Conservation (phyloP, 2,888 invertebrate genomes). For the Saturnia japonica region DNA sequence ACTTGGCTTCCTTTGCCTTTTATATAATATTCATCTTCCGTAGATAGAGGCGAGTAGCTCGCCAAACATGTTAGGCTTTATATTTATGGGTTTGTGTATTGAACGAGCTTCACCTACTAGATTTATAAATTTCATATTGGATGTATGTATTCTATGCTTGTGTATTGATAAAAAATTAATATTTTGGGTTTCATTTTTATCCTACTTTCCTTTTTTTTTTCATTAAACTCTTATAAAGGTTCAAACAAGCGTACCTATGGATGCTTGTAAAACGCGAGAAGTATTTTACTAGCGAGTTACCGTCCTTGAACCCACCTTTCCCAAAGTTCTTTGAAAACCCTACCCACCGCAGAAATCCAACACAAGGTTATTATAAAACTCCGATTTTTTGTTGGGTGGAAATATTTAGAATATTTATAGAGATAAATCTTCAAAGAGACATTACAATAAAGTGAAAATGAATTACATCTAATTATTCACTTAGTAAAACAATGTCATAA, state of each 20-base stretch:
- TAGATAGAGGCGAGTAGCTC: slow-evolving; percentile 55
- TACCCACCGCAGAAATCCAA: no score
- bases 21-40: slow-evolving; percentile 63
- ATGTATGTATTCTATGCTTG: not conserved
- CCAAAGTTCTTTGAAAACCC: no score
- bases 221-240: no score
- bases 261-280: no score
- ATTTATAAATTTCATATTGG: slow-evolving; percentile 16
- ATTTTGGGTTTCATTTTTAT: not conserved
- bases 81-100: slow-evolving; percentile 57
- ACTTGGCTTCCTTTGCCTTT: slow-evolving; percentile 62
- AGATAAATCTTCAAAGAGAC: no score
- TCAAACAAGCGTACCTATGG: no score
- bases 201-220: not conserved
- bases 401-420: no score
- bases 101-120: slow-evolving; percentile 24
- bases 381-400: no score
- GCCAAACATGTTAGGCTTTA: slow-evolving; percentile 64
- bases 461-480: not conserved
- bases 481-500: not conserved
- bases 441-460: no score
- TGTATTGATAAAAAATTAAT: not conserved
- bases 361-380: no score
- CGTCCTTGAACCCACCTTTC: no score
- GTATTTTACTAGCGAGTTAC: no score